Conservation (phyloP, 1,140 invertebrate species). For the Philopotamus ludificatus region DNA sequence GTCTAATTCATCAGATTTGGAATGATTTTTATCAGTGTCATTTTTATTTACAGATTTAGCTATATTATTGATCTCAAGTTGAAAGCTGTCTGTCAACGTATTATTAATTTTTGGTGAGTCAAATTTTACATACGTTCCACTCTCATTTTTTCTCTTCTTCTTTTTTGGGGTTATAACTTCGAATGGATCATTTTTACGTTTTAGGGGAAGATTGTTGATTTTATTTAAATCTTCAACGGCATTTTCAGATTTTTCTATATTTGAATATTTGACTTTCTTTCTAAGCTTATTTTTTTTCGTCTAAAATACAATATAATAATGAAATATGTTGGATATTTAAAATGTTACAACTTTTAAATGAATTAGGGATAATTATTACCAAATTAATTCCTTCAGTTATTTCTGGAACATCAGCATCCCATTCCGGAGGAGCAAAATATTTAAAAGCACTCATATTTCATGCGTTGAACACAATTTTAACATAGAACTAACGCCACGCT, state of each 20-base stretch:
- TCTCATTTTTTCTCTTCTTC: neutral
- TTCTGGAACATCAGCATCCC: slow-evolving; percentile 47
- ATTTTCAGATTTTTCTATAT: neutral
- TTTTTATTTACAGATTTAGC: too few relatives aligned
- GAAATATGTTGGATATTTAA: neutral
- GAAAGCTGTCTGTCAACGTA: too few relatives aligned
- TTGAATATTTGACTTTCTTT: slow-evolving; percentile 18
- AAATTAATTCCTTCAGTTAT: slow-evolving; percentile 26
- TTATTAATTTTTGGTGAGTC: slow-evolving; percentile 7
- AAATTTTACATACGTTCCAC: slow-evolving; percentile 6
- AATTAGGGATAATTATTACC: slow-evolving; percentile 21
- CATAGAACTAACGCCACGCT: slow-evolving; percentile 1
- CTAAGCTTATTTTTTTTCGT: slow-evolving; percentile 30
- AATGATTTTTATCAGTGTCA: too few relatives aligned
- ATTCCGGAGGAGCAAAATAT: slow-evolving; percentile 51
- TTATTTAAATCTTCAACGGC: neutral
- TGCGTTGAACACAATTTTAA: slow-evolving; percentile 23
- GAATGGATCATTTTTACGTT: slow-evolving; percentile 3
- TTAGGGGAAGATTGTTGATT: neutral
- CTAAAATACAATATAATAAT: neutral
- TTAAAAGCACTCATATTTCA: slow-evolving; percentile 43
- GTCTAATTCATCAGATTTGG: too few relatives aligned
- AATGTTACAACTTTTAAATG: neutral
- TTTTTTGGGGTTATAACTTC: slow-evolving; percentile 1
- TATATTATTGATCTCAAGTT: too few relatives aligned